Evolutionary conservation across 2,888 invertebrate genomes (phyloP), one percentile per base, ranked within the genome.

Genomic region (Punctoribates punctum): DNA sequence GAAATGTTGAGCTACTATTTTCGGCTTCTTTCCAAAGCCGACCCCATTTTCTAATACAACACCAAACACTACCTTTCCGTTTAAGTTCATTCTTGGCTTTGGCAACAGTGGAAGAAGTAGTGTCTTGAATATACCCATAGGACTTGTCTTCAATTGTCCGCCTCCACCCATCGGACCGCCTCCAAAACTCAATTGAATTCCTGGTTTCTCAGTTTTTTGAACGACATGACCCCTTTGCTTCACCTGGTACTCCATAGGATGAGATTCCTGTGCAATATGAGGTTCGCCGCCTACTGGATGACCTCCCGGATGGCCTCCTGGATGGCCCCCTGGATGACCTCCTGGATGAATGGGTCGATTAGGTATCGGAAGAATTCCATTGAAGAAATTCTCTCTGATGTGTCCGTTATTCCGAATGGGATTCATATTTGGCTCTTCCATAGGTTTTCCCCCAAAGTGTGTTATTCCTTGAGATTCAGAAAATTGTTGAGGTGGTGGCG

Each of bases 61-160:
- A 17, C 81, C 81, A 51, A 81, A 80, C 2, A 81, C 81, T 23
- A 81, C 80, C 73, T 80, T 79, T 25, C 80, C 81, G 34, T 81
- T 81, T 73, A 81, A 74, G 27, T 80, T 80, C 29, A 80, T 73
- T 74, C 78, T 78, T 6, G 80, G 80, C 70, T 80, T 81, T 48
- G 80, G 80, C 65, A 81, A 62, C 51, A 80, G 76, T 20, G 81
- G 81, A 27, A 81, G 77, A 42, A 80, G 77, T 51, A 81, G 75
- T 60, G 79, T 80, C 67, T 80, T 80, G 27, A 81, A 79, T 25
- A 80, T 78, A 67, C 78, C 80, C 73, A 80, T 77, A 25, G 80
- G 80, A 65, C 78, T 79, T 0, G 78, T 75, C 20, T 79, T 79
- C 25, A 80, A 74, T 46, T 80, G 79, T 15, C 77, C 74, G 29